These are phyloP conservation scores for Urocynchramus pylzowi DNA, from an alignment of 2,113 vertebrate species.

Conservation along the genomic window DNA sequence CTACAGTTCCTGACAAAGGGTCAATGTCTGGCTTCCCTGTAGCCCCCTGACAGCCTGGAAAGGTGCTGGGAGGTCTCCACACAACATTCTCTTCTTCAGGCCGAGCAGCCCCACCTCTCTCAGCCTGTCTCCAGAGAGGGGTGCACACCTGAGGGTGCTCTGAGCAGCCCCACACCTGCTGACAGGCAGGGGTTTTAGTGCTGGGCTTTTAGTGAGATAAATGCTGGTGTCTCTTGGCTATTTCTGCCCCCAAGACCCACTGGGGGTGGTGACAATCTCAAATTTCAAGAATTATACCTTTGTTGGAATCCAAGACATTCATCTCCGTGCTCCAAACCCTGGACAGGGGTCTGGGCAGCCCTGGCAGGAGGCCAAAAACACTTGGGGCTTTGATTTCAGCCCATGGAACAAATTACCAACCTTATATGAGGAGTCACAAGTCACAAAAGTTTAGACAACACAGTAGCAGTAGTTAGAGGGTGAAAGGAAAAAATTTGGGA, in stretches of 20 bases:
- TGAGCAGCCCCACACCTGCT: background rate
- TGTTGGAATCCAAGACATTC: too few relatives aligned
- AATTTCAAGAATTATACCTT: background rate
- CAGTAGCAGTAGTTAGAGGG: too few relatives aligned
- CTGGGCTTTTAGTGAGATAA: background rate
- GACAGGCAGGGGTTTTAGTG: background rate
- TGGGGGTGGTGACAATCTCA: background rate
- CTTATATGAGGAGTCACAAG: too few relatives aligned
- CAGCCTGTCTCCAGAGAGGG: background rate
- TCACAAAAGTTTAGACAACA: too few relatives aligned
- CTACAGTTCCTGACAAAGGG: background rate
- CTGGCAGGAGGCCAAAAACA: too few relatives aligned
- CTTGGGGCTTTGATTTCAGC: too few relatives aligned
- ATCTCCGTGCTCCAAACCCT: too few relatives aligned
- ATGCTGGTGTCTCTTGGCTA: background rate
- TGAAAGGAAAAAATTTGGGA: too few relatives aligned
- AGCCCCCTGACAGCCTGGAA: background rate
- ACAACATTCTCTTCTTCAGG: background rate
- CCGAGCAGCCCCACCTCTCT: background rate
- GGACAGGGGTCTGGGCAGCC: too few relatives aligned
- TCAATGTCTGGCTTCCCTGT: rapidly evolving
- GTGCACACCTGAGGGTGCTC: background rate
- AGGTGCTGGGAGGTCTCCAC: background rate
- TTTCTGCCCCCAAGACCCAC: rapidly evolving
- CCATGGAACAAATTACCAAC: too few relatives aligned